Base-by-base conservation (phyloP, 2,797 vertebrate genomes). In the Cirrhinus molitorella region DNA sequence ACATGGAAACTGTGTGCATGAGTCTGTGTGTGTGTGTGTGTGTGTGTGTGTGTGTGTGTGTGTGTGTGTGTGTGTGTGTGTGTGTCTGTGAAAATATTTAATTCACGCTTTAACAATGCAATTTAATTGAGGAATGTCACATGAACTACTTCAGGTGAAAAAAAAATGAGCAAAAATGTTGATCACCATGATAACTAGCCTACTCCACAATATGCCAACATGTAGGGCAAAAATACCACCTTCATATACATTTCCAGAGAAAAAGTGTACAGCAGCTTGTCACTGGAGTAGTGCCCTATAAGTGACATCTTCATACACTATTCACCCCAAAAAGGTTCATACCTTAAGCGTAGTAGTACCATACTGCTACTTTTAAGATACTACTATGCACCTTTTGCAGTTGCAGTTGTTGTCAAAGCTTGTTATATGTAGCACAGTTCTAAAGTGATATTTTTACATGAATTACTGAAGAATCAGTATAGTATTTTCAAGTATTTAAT, bases 191-290 rank as follows among this genome's bases (percentile, higher is more conserved):
- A 37, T 71, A 71, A 71, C 51, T 28, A 80, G 53, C 9, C 67
- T 47, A 19, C 66, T n/a, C 51, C 37, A 43, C 51, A 45, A 12
- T 59, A 80, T 31, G 23, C 77, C 76, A 66, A 63, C 28, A 65
- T 79, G 5, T 67, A 31, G 4, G 9, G 25, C 25, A 31, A 72
- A 31, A 53, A 67, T 19, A 8, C 31, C n/a, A 25, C 31, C n/a
- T 25, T 43, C 78, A 37, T 25, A 5, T 59, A 25, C 5, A 13
- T 59, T 59, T 23, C 57, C 57, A 59, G n/a, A 59, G 2, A 59
- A 59, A 14, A 59, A 25, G 10, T 7, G 10, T 57, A 5, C 23
- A 25, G 21, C 3, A 55, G 21, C n/a, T 13, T 25, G n/a, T 61
- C 12, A 28, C 13, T 28, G 23, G 13, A 61, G 21, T 55, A 55